These are phyloP conservation scores for Galleria mellonella DNA, from an alignment of 1,140 invertebrate genomes.

Conservation along the genomic window DNA sequence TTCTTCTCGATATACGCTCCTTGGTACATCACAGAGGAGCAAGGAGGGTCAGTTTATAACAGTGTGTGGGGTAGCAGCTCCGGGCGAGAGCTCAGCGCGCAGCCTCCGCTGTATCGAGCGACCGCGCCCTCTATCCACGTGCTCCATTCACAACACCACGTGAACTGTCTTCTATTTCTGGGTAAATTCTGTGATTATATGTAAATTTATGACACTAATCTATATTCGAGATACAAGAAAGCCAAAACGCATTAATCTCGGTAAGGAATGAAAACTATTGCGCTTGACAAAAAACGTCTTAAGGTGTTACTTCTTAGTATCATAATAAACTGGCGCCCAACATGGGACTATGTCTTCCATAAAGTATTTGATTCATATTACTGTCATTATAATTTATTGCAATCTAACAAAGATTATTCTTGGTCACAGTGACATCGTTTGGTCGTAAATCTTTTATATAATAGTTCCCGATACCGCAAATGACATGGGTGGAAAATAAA, in stretches of 20 bases:
- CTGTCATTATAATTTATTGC: too few relatives aligned
- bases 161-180: conserved; percentile 6
- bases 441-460: background rate
- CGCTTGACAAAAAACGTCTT: too few relatives aligned
- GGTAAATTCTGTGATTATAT: too few relatives aligned
- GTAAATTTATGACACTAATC: too few relatives aligned
- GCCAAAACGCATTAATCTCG: too few relatives aligned
- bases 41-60: conserved; percentile 23
- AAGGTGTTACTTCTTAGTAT: too few relatives aligned
- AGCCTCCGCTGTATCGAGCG: conserved; percentile 67
- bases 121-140: conserved; percentile 53
- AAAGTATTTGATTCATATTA: too few relatives aligned
- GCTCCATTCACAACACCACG: conserved; percentile 59
- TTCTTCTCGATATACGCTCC: conserved; percentile 11
- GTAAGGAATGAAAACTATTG: too few relatives aligned
- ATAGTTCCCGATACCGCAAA: background rate
- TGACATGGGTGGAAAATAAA: background rate
- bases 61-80: conserved; percentile 24
- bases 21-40: conserved; percentile 13
- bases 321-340: too few relatives aligned
- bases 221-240: too few relatives aligned
- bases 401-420: too few relatives aligned
- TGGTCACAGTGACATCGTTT: background rate
- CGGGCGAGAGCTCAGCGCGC: conserved; percentile 52
- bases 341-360: too few relatives aligned